Evolutionary conservation across 2,113 vertebrate genomes (phyloP).

Genomic region (Megaceryle maxima): DNA sequence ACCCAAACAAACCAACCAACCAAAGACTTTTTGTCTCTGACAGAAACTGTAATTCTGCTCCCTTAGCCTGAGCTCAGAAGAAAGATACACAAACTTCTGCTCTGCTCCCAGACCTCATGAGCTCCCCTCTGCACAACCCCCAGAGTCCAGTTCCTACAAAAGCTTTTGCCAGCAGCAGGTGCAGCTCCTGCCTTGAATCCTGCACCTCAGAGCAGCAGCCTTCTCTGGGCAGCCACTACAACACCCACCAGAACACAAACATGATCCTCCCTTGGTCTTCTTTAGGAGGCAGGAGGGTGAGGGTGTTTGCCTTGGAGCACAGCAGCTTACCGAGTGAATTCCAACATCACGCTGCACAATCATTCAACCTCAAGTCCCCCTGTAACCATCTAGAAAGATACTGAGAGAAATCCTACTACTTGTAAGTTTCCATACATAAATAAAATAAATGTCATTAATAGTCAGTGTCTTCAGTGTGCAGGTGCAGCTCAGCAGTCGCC

Average conservation of each 20-base stretch:
- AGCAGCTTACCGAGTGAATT: background rate
- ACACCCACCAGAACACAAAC: background rate
- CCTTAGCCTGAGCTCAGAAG: background rate
- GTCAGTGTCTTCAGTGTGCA: background rate
- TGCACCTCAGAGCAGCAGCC: too few relatives aligned
- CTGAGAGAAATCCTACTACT: background rate
- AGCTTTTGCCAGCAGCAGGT: background rate
- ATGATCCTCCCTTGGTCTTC: accelerated
- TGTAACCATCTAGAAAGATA: background rate
- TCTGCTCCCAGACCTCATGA: too few relatives aligned
- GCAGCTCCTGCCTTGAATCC: background rate
- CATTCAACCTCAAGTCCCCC: background rate
- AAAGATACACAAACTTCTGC: background rate
- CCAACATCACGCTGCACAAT: accelerated
- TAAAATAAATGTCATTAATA: background rate
- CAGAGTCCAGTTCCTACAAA: background rate
- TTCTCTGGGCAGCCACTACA: background rate
- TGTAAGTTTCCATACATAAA: background rate
- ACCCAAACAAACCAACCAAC: too few relatives aligned
- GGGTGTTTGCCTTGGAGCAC: background rate
- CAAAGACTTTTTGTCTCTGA: too few relatives aligned
- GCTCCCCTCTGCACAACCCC: accelerated
- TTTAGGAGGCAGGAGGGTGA: background rate
- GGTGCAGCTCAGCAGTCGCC: too few relatives aligned
- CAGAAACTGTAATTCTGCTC: background rate